These are phyloP conservation scores for Megalops cyprinoides DNA, from an alignment of 2,797 vertebrate species.

Conservation along the genomic window DNA sequence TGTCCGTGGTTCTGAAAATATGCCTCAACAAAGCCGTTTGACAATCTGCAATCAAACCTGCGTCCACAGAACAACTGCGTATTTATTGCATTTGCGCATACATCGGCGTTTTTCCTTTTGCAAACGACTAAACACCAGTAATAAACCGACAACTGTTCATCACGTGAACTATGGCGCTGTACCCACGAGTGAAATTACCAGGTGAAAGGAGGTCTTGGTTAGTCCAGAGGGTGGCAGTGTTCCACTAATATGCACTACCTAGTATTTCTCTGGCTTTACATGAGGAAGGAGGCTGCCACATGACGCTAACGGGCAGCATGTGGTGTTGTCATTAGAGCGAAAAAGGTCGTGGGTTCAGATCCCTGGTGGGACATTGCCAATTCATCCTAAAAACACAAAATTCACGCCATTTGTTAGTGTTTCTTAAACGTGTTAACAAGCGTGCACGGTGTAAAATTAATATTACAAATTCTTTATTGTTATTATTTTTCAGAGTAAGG, in stretches of 20 bases:
- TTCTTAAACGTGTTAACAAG: not conserved
- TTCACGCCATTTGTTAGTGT: too few relatives aligned
- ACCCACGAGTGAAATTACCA: not conserved
- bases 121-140: too few relatives aligned
- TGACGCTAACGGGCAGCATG: not conserved
- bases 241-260: not conserved
- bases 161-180: not conserved
- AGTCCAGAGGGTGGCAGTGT: conserved; percentile 46
- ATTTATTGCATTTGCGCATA: too few relatives aligned
- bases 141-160: too few relatives aligned
- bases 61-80: not conserved
- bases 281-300: not conserved
- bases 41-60: not conserved
- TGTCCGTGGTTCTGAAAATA: conserved; percentile 23
- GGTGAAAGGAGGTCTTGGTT: not conserved
- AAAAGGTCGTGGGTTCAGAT: conserved; percentile 3
- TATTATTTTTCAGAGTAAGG: not conserved
- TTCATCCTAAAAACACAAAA: too few relatives aligned
- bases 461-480: not conserved
- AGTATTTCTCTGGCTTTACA: not conserved
- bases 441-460: not conserved
- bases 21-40: not conserved
- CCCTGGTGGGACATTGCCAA: not conserved
- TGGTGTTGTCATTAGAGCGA: not conserved
- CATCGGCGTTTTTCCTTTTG: too few relatives aligned